Conservation (phyloP, 1,140 invertebrate species). For the Leptopilina clavipes region DNA sequence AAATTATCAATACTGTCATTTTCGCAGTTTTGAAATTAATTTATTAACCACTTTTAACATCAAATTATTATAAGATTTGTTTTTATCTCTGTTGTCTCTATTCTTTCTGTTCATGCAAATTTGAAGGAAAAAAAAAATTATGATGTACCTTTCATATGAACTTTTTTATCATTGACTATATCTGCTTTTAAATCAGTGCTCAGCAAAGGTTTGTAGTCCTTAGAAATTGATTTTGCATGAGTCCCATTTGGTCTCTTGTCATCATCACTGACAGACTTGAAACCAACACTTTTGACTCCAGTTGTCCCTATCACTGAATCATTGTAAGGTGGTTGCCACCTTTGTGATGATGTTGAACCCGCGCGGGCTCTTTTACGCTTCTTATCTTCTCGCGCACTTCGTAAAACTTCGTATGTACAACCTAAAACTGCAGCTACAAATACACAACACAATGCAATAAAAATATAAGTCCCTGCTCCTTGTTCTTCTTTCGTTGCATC, state of each 20-base stretch:
- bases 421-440: constrained; percentile 81
- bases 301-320: constrained; percentile 54
- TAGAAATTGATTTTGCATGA: constrained; percentile 59
- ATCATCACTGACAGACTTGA: constrained; percentile 64
- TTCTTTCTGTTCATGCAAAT: not conserved
- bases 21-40: not conserved
- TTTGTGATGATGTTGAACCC: constrained; percentile 62
- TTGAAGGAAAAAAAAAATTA: constrained; percentile 33
- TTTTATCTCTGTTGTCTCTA: not conserved
- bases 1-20: not conserved
- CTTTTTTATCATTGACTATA: constrained; percentile 66
- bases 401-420: constrained; percentile 78
- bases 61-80: no score
- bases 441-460: constrained; percentile 81
- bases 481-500: constrained; percentile 84
- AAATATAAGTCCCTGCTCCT: constrained; percentile 82
- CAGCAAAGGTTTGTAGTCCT: constrained; percentile 68
- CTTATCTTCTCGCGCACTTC: constrained; percentile 75
- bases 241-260: constrained; percentile 71
- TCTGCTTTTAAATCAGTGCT: constrained; percentile 64
- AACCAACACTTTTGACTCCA: constrained; percentile 65
- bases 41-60: not conserved
- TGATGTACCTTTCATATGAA: constrained; percentile 68
- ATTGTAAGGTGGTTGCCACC: constrained; percentile 68
- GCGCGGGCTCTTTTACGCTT: constrained; percentile 68